phyloP scores from a whole-genome alignment of 1,140 invertebrate genomes.

The Pachyrhynchus sulphureomaculatus region DNA sequence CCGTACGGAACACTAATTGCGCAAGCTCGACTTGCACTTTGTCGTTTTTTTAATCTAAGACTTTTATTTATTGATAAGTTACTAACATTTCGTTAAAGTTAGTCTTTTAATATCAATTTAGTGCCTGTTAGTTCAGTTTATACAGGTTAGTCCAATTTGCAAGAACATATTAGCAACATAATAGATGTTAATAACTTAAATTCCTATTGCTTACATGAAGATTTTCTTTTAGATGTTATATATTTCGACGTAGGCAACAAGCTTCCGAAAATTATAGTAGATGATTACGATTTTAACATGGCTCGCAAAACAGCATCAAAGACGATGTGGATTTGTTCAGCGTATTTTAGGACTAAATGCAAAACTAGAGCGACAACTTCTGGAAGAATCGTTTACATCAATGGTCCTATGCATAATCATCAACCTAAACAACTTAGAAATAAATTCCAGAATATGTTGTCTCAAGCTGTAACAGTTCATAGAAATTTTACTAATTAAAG shows the following conservation, averaged over 20 bases:
- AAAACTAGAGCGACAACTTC: constrained; percentile 29
- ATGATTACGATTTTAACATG: constrained; percentile 35
- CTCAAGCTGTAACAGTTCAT: constrained; percentile 29
- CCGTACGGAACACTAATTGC: too few species aligned
- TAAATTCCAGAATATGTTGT: constrained; percentile 31
- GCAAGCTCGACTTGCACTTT: too few species aligned
- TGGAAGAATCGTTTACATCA: constrained; percentile 31
- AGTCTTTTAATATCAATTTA: too few species aligned
- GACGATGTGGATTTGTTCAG: constrained; percentile 39
- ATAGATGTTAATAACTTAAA: too few species aligned
- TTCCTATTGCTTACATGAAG: background rate
- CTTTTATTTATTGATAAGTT: too few species aligned
- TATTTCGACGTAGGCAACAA: constrained; percentile 36
- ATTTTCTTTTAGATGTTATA: constrained; percentile 29
- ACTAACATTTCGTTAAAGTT: too few species aligned
- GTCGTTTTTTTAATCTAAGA: too few species aligned
- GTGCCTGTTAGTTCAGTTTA: too few species aligned
- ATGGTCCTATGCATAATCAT: constrained; percentile 33
- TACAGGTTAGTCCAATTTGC: too few species aligned
- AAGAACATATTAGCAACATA: too few species aligned
- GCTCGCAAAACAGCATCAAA: constrained; percentile 25
- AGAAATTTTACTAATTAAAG: constrained; percentile 23
- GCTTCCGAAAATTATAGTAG: constrained; percentile 34
- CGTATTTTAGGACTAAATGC: constrained; percentile 40
- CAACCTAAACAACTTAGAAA: constrained; percentile 22